Evolutionary conservation across 1,140 invertebrate genomes (phyloP).

Genomic region (Aphaenogaster floridana): DNA sequence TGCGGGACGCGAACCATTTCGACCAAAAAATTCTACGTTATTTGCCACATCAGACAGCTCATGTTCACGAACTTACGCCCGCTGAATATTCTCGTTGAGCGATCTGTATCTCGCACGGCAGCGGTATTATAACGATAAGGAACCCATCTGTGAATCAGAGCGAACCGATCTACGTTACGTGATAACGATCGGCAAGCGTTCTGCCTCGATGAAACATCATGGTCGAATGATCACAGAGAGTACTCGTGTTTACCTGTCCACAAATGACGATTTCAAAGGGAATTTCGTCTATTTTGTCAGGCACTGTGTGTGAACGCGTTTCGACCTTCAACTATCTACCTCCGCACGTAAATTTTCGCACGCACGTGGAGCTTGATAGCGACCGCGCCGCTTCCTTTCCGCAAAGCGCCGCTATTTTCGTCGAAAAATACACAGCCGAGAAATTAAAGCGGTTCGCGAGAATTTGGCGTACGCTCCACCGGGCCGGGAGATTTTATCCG

Average conservation of each 20-base stretch:
- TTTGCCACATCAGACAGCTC: neutral
- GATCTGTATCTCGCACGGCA: conserved; percentile 37
- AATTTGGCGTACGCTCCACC: conserved; percentile 16
- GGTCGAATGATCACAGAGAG: conserved; percentile 34
- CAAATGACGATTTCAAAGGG: conserved; percentile 46
- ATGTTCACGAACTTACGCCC: neutral
- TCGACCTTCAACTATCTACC: neutral
- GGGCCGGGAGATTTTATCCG: neutral
- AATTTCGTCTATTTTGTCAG: conserved; percentile 31
- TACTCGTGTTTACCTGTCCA: neutral
- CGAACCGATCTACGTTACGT: conserved; percentile 26
- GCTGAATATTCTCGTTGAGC: neutral
- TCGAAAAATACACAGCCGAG: conserved; percentile 35
- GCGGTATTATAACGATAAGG: conserved; percentile 29
- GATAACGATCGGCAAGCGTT: conserved; percentile 50
- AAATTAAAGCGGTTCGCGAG: conserved; percentile 20
- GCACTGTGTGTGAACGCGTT: neutral
- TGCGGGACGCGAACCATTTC: neutral
- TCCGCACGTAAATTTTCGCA: conserved; percentile 27
- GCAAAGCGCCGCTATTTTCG: conserved; percentile 45
- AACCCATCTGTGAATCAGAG: conserved; percentile 31
- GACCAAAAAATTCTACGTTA: neutral
- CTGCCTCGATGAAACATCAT: conserved; percentile 12
- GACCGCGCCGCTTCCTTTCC: conserved; percentile 12
- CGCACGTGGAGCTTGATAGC: conserved; percentile 26